Conservation (phyloP, 2,888 invertebrate species). For the Anoplius nigerrimus region DNA sequence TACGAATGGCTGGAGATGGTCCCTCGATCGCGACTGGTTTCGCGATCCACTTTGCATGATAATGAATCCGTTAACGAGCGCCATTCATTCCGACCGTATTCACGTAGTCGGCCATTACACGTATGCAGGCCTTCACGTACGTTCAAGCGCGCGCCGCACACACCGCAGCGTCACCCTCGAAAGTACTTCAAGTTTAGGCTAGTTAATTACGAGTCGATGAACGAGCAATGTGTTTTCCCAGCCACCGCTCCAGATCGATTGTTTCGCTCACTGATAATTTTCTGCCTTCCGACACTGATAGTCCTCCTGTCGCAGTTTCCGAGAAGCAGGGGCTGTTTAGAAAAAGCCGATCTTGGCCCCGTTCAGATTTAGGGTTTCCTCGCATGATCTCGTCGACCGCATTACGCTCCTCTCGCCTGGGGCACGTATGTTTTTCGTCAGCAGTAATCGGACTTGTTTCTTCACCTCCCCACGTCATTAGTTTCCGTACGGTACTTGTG, state of each 20-base stretch:
- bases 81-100: conserved; percentile 52
- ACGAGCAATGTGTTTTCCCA: not conserved
- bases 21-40: conserved; percentile 44
- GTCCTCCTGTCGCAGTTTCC: not conserved
- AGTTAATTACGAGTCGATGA: conserved; percentile 12
- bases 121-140: not conserved
- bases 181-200: conserved; percentile 15
- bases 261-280: not conserved
- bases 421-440: too few relatives aligned
- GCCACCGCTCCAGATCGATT: not conserved
- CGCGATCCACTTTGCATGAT: conserved; percentile 59
- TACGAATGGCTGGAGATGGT: conserved; percentile 23
- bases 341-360: too few relatives aligned
- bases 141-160: not conserved
- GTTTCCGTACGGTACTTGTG: too few relatives aligned
- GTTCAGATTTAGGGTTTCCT: too few relatives aligned
- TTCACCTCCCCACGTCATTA: too few relatives aligned
- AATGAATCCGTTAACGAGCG: conserved; percentile 65
- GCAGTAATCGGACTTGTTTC: too few relatives aligned
- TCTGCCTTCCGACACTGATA: not conserved
- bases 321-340: too few relatives aligned
- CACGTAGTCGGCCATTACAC: conserved; percentile 5
- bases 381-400: too few relatives aligned
- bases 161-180: not conserved
- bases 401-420: too few relatives aligned